Base-by-base conservation (phyloP, 2,797 vertebrate genomes). In the Neomorphus geoffroyi region DNA sequence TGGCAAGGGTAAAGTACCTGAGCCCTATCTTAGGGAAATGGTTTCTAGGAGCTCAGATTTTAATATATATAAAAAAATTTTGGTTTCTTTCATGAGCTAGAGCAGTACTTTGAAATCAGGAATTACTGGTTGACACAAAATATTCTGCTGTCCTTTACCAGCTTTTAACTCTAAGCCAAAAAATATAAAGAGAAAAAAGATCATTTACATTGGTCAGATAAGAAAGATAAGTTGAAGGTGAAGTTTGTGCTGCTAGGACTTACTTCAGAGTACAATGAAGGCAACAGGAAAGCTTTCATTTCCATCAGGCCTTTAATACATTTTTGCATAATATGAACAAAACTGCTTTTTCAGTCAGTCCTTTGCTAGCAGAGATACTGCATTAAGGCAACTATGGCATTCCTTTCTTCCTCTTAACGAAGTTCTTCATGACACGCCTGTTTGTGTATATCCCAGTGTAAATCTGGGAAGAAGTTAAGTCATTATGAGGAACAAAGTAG, bases 81-180 rank as follows among this genome's bases (percentile, higher is more conserved):
- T 32, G 5, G 21, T 81, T 92, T 72, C 37, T 48, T 92, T 94
- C 58, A 77, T 51, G 53, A 75, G 28, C 11, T 69, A 45, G 24
- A 73, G 41, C 35, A 73, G 15, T 67, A 18, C 66, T 92, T 90
- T 58, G 80, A 79, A 88, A 91, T 72, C 80, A 81, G 72, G 92
- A 86, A 41, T 72, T 95, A 94, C 83, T 58, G 35, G 71, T 12
- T 72, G 54, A 75, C 41, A 26, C 28, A 75, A 92, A 93, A 81
- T 70, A 86, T 43, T 78, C 77, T 69, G 10, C n/a, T 84, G 43
- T 75, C 77, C 51, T 90, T 78, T 23, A 53, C 10, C 39, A 74
- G 66, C 73, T 94, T 93, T 92, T 72, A 90, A 88, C 37, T 58
- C 27, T 61, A 62, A 92, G 86, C 57, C 26, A 81, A 75, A 46